Evolutionary conservation across 2,797 vertebrate species (phyloP).

Genomic region (Tadarida brasiliensis): DNA sequence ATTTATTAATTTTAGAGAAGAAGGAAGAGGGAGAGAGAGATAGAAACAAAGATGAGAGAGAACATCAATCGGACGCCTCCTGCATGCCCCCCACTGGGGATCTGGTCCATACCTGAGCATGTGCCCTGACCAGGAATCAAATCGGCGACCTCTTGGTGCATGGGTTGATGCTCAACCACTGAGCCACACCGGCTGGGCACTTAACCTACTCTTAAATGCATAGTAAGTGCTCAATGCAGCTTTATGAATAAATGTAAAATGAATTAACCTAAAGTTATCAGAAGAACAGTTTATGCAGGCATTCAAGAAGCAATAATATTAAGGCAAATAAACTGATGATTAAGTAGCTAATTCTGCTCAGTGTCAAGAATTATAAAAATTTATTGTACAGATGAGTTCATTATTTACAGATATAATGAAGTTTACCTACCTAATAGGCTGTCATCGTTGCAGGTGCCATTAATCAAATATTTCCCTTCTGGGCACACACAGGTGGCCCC

Average conservation of each 20-base stretch:
- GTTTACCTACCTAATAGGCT: constrained; percentile 91
- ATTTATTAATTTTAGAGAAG: too few species aligned
- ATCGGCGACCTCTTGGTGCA: too few species aligned
- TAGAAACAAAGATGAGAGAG: too few species aligned
- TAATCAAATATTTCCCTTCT: constrained; percentile 95
- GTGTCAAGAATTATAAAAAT: constrained; percentile 8
- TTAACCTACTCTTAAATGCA: background rate
- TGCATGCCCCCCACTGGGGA: too few species aligned
- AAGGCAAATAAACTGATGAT: background rate
- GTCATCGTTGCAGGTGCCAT: constrained; percentile 94
- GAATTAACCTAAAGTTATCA: background rate
- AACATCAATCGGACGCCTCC: too few species aligned
- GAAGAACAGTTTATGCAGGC: background rate
- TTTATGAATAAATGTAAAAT: background rate
- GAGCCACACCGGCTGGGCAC: too few species aligned
- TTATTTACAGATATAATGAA: constrained; percentile 32
- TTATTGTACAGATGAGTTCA: background rate
- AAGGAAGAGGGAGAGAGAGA: too few species aligned
- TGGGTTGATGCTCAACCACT: too few species aligned
- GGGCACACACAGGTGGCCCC: constrained; percentile 96
- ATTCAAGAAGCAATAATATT: background rate
- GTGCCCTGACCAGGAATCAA: too few species aligned
- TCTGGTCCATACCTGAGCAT: too few species aligned
- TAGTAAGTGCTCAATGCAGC: background rate
- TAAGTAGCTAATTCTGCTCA: background rate